Base-by-base conservation (phyloP, 2,888 invertebrate genomes). In the Cheilosia pagana region DNA sequence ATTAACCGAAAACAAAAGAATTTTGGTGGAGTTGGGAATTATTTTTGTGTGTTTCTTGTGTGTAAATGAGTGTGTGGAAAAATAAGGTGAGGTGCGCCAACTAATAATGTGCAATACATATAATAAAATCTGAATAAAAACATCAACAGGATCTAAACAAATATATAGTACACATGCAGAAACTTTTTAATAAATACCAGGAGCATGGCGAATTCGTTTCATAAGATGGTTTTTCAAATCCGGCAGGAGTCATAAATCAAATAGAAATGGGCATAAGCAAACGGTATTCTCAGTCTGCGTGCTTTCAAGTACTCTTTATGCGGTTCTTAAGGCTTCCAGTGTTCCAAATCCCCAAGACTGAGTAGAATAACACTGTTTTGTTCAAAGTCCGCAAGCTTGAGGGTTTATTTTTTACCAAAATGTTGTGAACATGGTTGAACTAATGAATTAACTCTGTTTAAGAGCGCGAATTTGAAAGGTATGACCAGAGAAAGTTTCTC, bases 161-260 rank as follows among this genome's bases (percentile, higher is more conserved):
- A 14, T n/a, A 57, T 25, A 10, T 16, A 35, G 39, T 41, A n/a
- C 0, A 53, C 25, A 35, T 48, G 21, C 43, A 28, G 8, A 45
- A 45, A 45, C 19, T 45, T 16, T 7, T 45, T 1, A 45, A 45
- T 6, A n/a, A 2, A n/a, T n/a, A 43, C 16, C 7, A 43, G 43
- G n/a, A 28, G 10, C 43, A 28, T 23, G 43, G 12, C 25, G 39
- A 53, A 72, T 23, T 62, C 62, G 62, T 72, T 72, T 72, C 72
- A 62, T 41, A 43, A 60, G 52, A 7, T n/a, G 45, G 8, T 6
- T 45, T 43, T n/a, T 0, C 5, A 5, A 43, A 2, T 43, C 6
- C 43, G 2, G 12, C 3, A 12, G 35, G 3, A 35, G 3, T 35
- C 35, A 35, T 10, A 35, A 35, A 3, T 35, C 35, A 4, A 35